Percentiles rank a stretch among this genome's conserved stretches.
Conservation (phyloP, 1,140 invertebrate genomes). For the Pseudomyrmex pallidus region DNA sequence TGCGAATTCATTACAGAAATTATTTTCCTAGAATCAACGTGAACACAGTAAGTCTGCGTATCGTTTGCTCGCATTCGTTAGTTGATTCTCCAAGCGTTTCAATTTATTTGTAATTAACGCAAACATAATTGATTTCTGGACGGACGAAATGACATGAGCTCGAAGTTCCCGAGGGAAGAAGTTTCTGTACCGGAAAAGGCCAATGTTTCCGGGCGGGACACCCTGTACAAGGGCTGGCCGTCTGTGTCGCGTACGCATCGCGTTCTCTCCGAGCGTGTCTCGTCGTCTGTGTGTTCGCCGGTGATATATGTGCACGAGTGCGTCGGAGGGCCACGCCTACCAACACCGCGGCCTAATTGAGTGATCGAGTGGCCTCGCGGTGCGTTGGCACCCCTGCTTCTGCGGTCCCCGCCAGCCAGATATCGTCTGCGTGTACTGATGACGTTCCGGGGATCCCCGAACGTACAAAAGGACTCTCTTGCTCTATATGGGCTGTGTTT, state of each 20-base stretch:
- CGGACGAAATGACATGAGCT: background rate
- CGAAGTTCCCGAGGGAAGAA: background rate
- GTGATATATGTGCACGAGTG: constrained; percentile 81
- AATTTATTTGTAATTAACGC: too few relatives aligned
- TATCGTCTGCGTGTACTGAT: constrained; percentile 33
- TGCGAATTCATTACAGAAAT: background rate
- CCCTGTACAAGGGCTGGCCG: constrained; percentile 36
- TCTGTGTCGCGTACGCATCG: constrained; percentile 34
- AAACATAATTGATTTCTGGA: background rate
- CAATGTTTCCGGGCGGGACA: background rate
- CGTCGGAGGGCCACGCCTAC: constrained; percentile 82
- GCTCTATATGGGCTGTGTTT: background rate
- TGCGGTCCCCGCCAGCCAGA: constrained; percentile 30
- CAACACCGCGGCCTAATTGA: constrained; percentile 83
- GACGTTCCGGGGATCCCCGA: background rate
- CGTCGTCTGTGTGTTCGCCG: constrained; percentile 68
- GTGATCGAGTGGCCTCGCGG: constrained; percentile 83
- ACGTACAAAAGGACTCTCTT: constrained; percentile 18
- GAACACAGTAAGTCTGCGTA: background rate
- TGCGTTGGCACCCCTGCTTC: constrained; percentile 75
- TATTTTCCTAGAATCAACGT: background rate
- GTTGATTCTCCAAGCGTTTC: background rate
- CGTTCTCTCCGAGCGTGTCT: constrained; percentile 43
- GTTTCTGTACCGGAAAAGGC: background rate
- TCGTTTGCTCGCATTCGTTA: background rate